Percentiles rank a stretch among this genome's conserved stretches.
Evolutionary conservation across 2,888 invertebrate species (phyloP).

Genomic region (Polyommatus icarus): DNA sequence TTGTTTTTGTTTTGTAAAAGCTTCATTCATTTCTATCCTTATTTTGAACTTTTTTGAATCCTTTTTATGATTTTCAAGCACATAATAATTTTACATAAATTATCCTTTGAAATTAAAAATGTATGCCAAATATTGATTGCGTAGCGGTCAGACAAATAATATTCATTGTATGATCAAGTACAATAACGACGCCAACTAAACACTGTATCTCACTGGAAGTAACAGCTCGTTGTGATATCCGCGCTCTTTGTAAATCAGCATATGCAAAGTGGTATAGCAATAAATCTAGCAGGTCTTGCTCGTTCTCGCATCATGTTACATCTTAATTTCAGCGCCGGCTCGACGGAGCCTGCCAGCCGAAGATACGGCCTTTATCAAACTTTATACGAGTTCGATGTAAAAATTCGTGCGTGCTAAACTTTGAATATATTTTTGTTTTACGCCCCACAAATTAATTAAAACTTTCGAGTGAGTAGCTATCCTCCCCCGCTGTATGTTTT

Average conservation of each 20-base stretch:
- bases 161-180: not conserved
- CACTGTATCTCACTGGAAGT: constrained; percentile 47
- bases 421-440: constrained; percentile 25
- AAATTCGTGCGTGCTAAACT: constrained; percentile 61
- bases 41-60: not conserved
- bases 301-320: constrained; percentile 83
- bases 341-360: constrained; percentile 75
- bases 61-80: too few species aligned
- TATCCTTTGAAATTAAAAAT: not conserved
- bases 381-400: constrained; percentile 76
- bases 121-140: too few species aligned
- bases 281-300: constrained; percentile 81
- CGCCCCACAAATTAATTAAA: constrained; percentile 23
- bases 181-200: not conserved
- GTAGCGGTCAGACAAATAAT: too few species aligned
- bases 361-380: constrained; percentile 80
- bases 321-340: constrained; percentile 81
- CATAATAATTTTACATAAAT: not conserved
- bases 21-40: not conserved
- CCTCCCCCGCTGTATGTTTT: constrained; percentile 44
- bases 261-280: constrained; percentile 82
- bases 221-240: constrained; percentile 55
- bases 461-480: constrained; percentile 17
- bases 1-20: not conserved
- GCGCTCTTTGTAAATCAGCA: constrained; percentile 80